Base-by-base conservation (phyloP, 2,797 vertebrate genomes). In the Gymnopithys bicolor region DNA sequence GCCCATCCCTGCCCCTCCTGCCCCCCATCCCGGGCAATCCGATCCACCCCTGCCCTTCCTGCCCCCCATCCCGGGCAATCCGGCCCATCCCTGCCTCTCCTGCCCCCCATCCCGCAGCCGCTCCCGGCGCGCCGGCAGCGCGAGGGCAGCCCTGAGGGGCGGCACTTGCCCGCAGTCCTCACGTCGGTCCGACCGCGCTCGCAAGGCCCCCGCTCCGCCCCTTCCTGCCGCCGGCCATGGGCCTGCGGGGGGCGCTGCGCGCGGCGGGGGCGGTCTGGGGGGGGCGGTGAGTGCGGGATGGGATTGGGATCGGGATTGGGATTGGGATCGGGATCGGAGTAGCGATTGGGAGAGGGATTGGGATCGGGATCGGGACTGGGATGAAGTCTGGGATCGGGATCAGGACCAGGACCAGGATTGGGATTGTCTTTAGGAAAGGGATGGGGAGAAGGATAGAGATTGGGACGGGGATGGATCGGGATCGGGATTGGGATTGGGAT, bases 1-100 rank as follows among this genome's bases (percentile, higher is more conserved):
- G 22, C 17, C 21, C 55, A 2, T 3, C 25, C 10, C 2, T 2
- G 0, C 1, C 13, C 28, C 23, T 39, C 13, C 62, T 9, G 11
- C 4, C 27, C 45, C 45, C 16, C 27, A 7, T 5, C 19, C 25
- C 21, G 18, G 67, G 33, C 10, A 19, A 46, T 13, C 28, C 33
- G 19, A 5, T 7, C 21, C 32, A 9, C 19, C 46, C 7, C 1
- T 8, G 2, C 7, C 9, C 9, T 18, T 43, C 11, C 70, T 13
- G 41, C 33, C 24, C 39, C 39, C 14, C 24, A 8, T 22, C 24
- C 41, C 41, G n/a, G 70, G 15, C 45, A 43, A 49, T 25, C 13
- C 13, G 15, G 13, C 25, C 48, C 48, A 25, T 14, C 25, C 24
- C 25, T 25, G 52, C 30, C 52, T 10, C 37, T 37, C 37, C 37